Base-by-base conservation (phyloP, 2,888 invertebrate species). In the Pristionchus exspectatus region DNA sequence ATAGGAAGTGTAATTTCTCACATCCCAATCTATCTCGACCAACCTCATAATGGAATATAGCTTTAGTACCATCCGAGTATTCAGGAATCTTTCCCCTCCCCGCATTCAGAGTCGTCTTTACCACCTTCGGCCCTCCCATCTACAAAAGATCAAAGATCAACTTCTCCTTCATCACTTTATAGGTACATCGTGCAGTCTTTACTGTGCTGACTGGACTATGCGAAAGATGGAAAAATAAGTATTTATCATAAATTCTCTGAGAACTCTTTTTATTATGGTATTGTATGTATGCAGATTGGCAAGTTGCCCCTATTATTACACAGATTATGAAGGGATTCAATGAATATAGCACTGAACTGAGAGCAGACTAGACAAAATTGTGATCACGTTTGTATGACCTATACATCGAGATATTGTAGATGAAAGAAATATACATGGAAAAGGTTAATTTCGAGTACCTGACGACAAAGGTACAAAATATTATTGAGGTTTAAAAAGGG, bases 11-110 rank as follows among this genome's bases (percentile, higher is more conserved):
- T 69, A 30, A 72, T 38, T 9, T 14, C 77, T 44, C 12, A 44
- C 21, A 44, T 81, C 54, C 12, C 50, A 27, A 14, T 90, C 87
- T 30, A 91, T 90, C 69, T 90, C 89, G 9, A 90, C 88, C 27
- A 0, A 88, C 93, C 86, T 94, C 94, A 90, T 94, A 95, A 90
- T 95, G 91, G 90, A 95, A 94, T 24, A 94, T 72, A 10, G 94
- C 94, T 87, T 95, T 95, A 7, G 94, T 94, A 44, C 94, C 94
- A 85, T 92, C 91, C 0, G 59, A 66, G 88, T 91, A 94, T 24
- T 93, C 92, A 14, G 93, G 92, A 24, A 92, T 83, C 33, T 91
- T 90, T 24, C 95, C 95, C 56, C 90, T 91, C 5, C 95, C 95
- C 0, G 94, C 93, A 88, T 91, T 90, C 14, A 95, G 87, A 14